phyloP scores from a whole-genome alignment of 2,113 vertebrate genomes.

The Azemiops feae region DNA sequence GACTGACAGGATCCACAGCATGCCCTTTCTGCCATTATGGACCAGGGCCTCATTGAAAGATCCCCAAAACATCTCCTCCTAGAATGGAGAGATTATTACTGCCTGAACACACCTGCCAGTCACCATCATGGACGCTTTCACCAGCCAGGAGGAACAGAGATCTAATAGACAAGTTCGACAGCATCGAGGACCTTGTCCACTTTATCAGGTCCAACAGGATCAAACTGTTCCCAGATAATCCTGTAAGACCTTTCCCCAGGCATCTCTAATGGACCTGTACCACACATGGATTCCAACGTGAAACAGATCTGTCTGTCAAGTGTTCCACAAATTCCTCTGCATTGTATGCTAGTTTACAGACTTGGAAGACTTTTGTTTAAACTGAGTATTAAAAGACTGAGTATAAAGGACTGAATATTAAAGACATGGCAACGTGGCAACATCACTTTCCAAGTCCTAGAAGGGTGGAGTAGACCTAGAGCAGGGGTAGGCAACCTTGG shows the following conservation, averaged over 20 bases:
- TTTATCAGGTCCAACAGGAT: background rate
- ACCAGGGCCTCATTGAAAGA: background rate
- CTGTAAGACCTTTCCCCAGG: background rate
- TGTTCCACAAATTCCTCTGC: background rate
- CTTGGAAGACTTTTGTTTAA: background rate
- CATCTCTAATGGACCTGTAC: background rate
- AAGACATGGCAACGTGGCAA: background rate
- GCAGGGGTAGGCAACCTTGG: too few species aligned
- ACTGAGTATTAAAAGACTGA: background rate
- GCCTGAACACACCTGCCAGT: background rate
- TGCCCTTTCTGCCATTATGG: background rate
- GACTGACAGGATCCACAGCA: background rate
- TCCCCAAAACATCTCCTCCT: background rate
- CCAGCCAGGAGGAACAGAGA: background rate
- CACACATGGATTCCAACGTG: background rate
- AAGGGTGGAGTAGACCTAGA: background rate
- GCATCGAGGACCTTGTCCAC: background rate
- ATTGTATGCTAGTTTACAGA: background rate
- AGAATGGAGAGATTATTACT: background rate
- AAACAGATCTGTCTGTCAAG: background rate
- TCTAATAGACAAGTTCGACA: background rate
- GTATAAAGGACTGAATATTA: background rate
- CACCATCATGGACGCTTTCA: background rate
- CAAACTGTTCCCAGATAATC: background rate
- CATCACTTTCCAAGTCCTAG: background rate